Evolutionary conservation across 92 coral and sea anemone species (phyloP).

Genomic region (Epizoanthus illoricatus): DNA sequence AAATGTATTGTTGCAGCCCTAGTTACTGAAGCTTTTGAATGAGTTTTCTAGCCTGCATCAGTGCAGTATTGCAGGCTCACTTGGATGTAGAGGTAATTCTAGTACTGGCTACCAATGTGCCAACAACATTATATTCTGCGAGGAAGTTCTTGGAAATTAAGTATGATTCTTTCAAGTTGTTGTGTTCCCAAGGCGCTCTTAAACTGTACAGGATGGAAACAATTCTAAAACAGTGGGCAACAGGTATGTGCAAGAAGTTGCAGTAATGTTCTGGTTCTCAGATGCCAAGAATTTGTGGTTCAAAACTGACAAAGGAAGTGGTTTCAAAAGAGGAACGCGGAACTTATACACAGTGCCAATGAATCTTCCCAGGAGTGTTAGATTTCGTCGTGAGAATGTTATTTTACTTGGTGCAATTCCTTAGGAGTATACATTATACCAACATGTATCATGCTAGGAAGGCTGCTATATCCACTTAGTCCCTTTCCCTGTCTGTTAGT

Average conservation of each 20-base stretch:
- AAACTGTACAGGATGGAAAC: slow-evolving; percentile 40
- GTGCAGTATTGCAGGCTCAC: slow-evolving; percentile 37
- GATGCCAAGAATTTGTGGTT: slow-evolving; percentile 42
- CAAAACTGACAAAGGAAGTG: slow-evolving; percentile 47
- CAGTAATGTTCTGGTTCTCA: slow-evolving; percentile 35
- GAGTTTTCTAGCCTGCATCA: slow-evolving; percentile 38
- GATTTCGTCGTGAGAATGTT: too few species aligned
- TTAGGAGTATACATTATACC: too few species aligned
- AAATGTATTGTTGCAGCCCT: too few species aligned
- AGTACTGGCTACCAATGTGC: slow-evolving; percentile 39
- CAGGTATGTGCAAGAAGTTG: slow-evolving; percentile 47
- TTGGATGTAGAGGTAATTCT: slow-evolving; percentile 31
- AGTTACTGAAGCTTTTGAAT: slow-evolving; percentile 37
- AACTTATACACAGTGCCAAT: too few species aligned
- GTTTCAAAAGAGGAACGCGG: slow-evolving; percentile 30
- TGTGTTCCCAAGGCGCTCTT: slow-evolving; percentile 51
- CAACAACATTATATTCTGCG: slow-evolving; percentile 44
- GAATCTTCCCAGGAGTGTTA: too few species aligned
- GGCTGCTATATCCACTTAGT: too few species aligned
- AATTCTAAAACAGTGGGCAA: slow-evolving; percentile 30
- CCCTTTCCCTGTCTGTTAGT: too few species aligned
- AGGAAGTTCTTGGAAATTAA: slow-evolving; percentile 31
- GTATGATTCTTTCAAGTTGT: neutral
- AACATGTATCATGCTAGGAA: too few species aligned
- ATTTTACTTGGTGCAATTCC: too few species aligned